Conservation (phyloP, 2,888 invertebrate genomes). For the Mongoloraphidia duomilia region DNA sequence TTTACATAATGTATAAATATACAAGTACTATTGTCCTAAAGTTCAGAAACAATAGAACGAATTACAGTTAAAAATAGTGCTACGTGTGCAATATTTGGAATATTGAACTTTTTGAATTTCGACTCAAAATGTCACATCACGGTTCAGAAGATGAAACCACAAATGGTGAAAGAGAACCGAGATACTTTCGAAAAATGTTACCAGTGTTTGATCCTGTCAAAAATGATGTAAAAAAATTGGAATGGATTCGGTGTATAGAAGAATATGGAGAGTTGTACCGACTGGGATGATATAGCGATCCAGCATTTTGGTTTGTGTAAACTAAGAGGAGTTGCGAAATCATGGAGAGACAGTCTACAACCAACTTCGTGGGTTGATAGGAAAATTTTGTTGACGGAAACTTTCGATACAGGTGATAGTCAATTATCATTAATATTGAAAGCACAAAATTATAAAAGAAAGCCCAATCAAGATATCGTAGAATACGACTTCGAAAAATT, state of each 20-base stretch:
- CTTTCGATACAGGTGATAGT: background rate
- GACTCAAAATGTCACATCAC: too few relatives aligned
- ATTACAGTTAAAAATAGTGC: too few relatives aligned
- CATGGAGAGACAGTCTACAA: constrained; percentile 15
- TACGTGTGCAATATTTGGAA: background rate
- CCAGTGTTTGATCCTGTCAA: constrained; percentile 10
- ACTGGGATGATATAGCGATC: constrained; percentile 14
- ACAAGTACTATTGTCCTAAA: too few relatives aligned
- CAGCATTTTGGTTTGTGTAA: constrained; percentile 14
- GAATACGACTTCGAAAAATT: constrained; percentile 13
- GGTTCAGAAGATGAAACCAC: too few relatives aligned
- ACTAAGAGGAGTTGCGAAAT: constrained; percentile 15
- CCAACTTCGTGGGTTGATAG: constrained; percentile 9
- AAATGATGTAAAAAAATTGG: constrained; percentile 8
- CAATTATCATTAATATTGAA: constrained; percentile 1
- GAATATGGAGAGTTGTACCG: constrained; percentile 14
- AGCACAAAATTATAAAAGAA: constrained; percentile 10
- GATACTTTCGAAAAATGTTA: background rate
- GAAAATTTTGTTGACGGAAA: background rate
- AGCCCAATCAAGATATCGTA: constrained; percentile 7
- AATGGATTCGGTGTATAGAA: constrained; percentile 15
- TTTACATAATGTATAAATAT: too few relatives aligned
- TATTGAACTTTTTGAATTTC: background rate
- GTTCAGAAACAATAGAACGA: too few relatives aligned
- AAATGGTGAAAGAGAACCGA: background rate